phyloP scores from a whole-genome alignment of 2,113 vertebrate species.

The Passer domesticus region DNA sequence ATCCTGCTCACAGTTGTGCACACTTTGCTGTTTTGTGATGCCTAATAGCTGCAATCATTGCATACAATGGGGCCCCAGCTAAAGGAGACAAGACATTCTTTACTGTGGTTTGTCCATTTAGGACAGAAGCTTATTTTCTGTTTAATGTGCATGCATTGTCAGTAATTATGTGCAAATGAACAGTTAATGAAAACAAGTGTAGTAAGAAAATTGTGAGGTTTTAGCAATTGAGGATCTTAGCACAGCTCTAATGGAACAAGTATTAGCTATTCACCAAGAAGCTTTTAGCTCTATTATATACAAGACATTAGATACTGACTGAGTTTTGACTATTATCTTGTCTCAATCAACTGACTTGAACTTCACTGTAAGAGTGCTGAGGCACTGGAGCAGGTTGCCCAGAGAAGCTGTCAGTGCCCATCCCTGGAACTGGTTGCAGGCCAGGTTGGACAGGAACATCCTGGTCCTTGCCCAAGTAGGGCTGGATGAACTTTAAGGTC shows the following conservation, averaged over 20 bases:
- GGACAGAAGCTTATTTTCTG: constrained; percentile 29
- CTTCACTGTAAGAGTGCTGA: not conserved
- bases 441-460: not conserved
- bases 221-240: not conserved
- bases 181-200: not conserved
- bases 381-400: not conserved
- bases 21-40: not conserved
- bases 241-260: constrained; percentile 15
- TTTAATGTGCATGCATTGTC: constrained; percentile 14
- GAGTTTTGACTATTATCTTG: not conserved
- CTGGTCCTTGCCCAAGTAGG: not conserved
- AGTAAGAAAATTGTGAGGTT: not conserved
- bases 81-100: not conserved
- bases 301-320: not conserved
- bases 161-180: constrained; percentile 24
- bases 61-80: not conserved
- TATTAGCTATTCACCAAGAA: not conserved
- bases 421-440: not conserved
- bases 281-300: not conserved
- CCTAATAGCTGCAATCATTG: not conserved
- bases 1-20: not conserved
- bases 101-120: not conserved
- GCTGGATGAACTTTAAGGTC: not conserved
- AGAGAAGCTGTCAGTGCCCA: not conserved
- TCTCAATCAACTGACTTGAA: not conserved